Percentiles rank a stretch among this genome's conserved stretches.
phyloP scores from a whole-genome alignment of 1,140 invertebrate genomes.

The Triops cancriformis region DNA sequence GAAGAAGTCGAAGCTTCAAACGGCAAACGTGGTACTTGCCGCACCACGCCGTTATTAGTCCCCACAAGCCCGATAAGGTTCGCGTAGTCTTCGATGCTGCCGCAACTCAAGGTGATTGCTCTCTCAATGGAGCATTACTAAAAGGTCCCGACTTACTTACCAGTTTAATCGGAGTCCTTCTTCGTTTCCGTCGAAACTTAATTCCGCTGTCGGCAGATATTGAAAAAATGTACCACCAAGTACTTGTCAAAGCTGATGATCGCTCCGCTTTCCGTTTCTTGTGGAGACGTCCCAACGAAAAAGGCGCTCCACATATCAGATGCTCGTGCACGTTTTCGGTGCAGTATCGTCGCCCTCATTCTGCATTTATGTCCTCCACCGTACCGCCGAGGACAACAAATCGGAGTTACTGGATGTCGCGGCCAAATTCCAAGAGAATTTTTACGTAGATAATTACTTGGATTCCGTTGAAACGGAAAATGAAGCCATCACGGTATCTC shows the following conservation, averaged over 20 bases:
- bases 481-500: constrained; percentile 21
- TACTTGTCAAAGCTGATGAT: constrained; percentile 1
- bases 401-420: constrained; percentile 17
- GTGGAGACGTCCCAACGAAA: background rate
- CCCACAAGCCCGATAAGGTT: constrained; percentile 32
- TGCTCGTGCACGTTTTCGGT: constrained; percentile 24
- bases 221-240: constrained; percentile 28
- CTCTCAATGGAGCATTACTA: constrained; percentile 24
- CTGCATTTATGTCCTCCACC: background rate
- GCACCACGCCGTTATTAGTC: constrained; percentile 22
- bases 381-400: constrained; percentile 4
- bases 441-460: constrained; percentile 30
- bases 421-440: constrained; percentile 15
- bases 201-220: constrained; percentile 25
- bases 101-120: constrained; percentile 4
- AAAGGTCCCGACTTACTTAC: constrained; percentile 28
- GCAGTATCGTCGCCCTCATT: constrained; percentile 28
- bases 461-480: constrained; percentile 23
- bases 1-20: background rate
- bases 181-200: constrained; percentile 20
- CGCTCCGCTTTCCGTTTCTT: constrained; percentile 20
- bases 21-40: constrained; percentile 32
- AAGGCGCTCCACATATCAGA: background rate
- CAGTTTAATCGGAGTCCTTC: constrained; percentile 20
- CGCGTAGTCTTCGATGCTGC: constrained; percentile 26